These are phyloP conservation scores for Notodonta ziczac DNA, from an alignment of 2,888 invertebrate genomes.

Conservation along the genomic window DNA sequence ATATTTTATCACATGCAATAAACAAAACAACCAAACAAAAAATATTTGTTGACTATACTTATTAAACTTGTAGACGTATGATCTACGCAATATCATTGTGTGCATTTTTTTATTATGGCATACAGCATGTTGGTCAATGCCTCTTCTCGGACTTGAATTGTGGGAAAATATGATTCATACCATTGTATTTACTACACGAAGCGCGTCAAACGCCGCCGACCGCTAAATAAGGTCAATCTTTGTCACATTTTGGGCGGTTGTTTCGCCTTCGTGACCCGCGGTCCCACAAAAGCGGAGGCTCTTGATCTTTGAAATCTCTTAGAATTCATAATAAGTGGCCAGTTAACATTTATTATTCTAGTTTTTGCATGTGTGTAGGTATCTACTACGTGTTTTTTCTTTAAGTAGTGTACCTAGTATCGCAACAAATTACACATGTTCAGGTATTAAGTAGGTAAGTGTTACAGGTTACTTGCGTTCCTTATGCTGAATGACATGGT, in stretches of 20 bases:
- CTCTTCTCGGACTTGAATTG: conserved; percentile 47
- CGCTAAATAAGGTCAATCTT: conserved; percentile 68
- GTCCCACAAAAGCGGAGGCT: background rate
- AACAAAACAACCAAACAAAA: background rate
- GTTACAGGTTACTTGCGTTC: too few species aligned
- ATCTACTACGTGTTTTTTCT: too few species aligned
- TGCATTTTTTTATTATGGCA: conserved; percentile 20
- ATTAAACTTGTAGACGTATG: background rate
- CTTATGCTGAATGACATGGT: too few species aligned
- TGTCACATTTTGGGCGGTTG: conserved; percentile 58
- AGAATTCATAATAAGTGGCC: background rate
- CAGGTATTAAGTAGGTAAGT: too few species aligned
- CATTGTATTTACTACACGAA: conserved; percentile 62
- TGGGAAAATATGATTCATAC: conserved; percentile 70
- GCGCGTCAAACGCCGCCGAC: conserved; percentile 60
- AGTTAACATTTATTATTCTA: background rate
- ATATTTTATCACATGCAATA: background rate
- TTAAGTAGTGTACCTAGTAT: too few species aligned
- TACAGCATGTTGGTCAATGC: conserved; percentile 32
- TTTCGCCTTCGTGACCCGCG: conserved; percentile 39
- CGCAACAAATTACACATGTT: too few species aligned
- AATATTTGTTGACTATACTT: conserved; percentile 7
- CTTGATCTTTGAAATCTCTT: background rate
- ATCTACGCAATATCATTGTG: conserved; percentile 21
- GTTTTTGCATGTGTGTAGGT: background rate